Conservation (phyloP, 1,140 invertebrate species). For the Bombus affinis region DNA sequence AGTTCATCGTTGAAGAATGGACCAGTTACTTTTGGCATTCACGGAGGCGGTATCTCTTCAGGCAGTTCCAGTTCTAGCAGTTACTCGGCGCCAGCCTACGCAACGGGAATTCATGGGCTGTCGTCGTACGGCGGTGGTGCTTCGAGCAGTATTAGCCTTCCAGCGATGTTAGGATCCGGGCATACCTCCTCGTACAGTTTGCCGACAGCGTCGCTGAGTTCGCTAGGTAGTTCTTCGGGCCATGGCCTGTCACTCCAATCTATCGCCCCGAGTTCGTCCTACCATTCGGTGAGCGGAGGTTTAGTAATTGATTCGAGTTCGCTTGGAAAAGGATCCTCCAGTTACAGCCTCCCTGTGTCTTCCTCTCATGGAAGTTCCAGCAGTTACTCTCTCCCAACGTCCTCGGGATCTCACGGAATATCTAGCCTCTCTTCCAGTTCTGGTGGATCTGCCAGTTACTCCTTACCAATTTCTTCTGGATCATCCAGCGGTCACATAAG, state of each 20-base stretch:
- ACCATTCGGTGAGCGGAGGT: constrained; percentile 66
- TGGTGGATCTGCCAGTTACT: constrained; percentile 42
- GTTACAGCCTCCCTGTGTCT: constrained; percentile 50
- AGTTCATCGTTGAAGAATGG: constrained; percentile 72
- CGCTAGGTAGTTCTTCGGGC: constrained; percentile 36
- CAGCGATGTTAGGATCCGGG: constrained; percentile 56
- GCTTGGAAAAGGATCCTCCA: constrained; percentile 55
- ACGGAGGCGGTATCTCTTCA: constrained; percentile 31
- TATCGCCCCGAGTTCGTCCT: constrained; percentile 60
- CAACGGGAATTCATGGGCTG: constrained; percentile 61
- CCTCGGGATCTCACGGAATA: constrained; percentile 54
- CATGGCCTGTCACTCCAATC: constrained; percentile 57
- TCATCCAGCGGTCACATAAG: constrained; percentile 59
- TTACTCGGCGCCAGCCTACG: constrained; percentile 37
- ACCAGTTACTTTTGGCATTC: constrained; percentile 75
- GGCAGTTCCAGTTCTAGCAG: constrained; percentile 8
- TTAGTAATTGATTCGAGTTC: constrained; percentile 63
- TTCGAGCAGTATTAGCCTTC: constrained; percentile 55
- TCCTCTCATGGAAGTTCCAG: constrained; percentile 62
- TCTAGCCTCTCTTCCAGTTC: constrained; percentile 42
- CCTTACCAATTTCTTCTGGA: constrained; percentile 39
- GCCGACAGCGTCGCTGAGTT: constrained; percentile 30
- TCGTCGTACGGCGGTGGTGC: constrained; percentile 58
- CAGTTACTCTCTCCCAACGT: constrained; percentile 37
- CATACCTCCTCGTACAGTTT: constrained; percentile 49